These are phyloP conservation scores for Siniperca knerii DNA, from an alignment of 2,113 vertebrate genomes.

Conservation along the genomic window DNA sequence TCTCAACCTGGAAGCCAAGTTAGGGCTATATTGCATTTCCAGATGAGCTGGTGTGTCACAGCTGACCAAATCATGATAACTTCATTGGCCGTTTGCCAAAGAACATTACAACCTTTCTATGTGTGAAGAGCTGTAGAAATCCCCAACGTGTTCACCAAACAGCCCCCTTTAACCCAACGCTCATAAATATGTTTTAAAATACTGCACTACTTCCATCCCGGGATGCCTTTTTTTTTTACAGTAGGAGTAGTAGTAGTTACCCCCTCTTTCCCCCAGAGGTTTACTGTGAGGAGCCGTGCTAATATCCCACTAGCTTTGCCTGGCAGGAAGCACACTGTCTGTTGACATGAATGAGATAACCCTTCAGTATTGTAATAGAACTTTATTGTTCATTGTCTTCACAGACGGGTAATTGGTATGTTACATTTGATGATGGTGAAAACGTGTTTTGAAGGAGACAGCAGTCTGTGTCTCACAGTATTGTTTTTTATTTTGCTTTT, in stretches of 20 bases:
- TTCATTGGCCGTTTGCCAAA: constrained; percentile 49
- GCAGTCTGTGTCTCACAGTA: constrained; percentile 8
- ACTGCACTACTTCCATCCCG: constrained; percentile 27
- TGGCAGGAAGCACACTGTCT: background rate
- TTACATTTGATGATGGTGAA: constrained; percentile 11
- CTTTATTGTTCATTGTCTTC: background rate
- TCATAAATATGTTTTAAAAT: constrained; percentile 61
- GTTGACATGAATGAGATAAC: background rate
- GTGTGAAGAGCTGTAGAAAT: constrained; percentile 46
- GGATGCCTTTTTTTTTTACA: constrained; percentile 41
- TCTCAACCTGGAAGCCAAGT: constrained; percentile 62
- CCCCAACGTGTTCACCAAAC: constrained; percentile 35
- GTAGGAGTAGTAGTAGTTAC: constrained; percentile 15
- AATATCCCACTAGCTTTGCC: background rate
- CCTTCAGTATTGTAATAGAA: background rate
- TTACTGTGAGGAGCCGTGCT: constrained; percentile 18
- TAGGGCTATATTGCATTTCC: constrained; percentile 71
- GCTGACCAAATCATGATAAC: constrained; percentile 64
- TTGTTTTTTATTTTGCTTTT: constrained; percentile 37
- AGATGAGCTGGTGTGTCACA: constrained; percentile 73
- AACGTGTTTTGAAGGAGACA: constrained; percentile 20
- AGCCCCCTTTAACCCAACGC: constrained; percentile 29
- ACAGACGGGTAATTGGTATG: background rate
- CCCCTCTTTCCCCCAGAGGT: constrained; percentile 13
- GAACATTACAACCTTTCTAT: constrained; percentile 29